Conservation (phyloP, 2,888 invertebrate genomes). For the Eristalinus sepulchralis region DNA sequence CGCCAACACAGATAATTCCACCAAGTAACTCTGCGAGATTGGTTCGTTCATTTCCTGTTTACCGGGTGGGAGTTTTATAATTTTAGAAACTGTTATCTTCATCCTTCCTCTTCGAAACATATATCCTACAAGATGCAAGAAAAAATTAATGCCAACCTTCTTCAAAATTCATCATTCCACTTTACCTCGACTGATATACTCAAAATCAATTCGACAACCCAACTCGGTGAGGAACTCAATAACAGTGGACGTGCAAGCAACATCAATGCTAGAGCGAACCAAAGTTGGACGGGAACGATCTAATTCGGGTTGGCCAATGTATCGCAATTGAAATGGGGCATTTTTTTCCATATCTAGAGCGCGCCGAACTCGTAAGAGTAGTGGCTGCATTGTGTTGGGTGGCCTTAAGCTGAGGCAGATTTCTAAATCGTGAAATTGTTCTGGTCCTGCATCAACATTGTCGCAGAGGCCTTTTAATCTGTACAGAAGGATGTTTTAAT, state of each 20-base stretch:
- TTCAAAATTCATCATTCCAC: neutral
- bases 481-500: neutral
- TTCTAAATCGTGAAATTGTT: constrained; percentile 96
- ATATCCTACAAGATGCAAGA: constrained; percentile 82
- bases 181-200: constrained; percentile 92
- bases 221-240: constrained; percentile 95
- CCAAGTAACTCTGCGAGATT: constrained; percentile 95
- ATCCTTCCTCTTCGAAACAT: constrained; percentile 98
- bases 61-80: constrained; percentile 91
- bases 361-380: constrained; percentile 91
- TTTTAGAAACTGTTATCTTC: constrained; percentile 98
- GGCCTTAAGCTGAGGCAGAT: constrained; percentile 91
- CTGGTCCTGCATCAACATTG: constrained; percentile 94
- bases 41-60: constrained; percentile 88
- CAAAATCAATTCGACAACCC: constrained; percentile 95
- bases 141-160: neutral
- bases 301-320: constrained; percentile 94
- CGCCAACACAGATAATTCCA: constrained; percentile 92
- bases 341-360: constrained; percentile 86
- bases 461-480: constrained; percentile 94
- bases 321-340: constrained; percentile 89
- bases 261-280: constrained; percentile 95
- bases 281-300: constrained; percentile 94
- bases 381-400: constrained; percentile 84
- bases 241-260: constrained; percentile 94